Conservation (phyloP, 2,797 vertebrate genomes). For the Dendrocincla fuliginosa region DNA sequence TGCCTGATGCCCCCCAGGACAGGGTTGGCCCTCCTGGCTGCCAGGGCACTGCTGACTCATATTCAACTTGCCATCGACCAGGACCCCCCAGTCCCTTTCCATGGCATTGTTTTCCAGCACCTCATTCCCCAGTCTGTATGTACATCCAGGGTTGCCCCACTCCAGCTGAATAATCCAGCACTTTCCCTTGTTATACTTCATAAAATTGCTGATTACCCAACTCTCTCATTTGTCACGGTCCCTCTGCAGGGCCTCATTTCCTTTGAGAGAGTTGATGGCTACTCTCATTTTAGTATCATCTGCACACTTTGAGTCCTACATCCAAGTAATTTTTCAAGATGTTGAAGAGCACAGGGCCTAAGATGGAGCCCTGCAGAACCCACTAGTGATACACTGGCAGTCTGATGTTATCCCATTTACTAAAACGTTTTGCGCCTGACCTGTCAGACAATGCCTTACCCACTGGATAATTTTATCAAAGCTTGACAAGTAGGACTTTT, state of each 20-base stretch:
- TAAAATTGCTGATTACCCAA: neutral
- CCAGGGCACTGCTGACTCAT: neutral
- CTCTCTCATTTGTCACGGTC: neutral
- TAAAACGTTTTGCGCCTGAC: neutral
- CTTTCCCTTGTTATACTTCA: neutral
- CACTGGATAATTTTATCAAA: neutral
- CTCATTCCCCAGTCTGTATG: neutral
- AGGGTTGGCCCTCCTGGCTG: accelerated
- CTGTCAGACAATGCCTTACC: accelerated
- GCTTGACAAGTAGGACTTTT: neutral
- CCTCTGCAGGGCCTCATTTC: neutral
- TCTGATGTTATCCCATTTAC: neutral
- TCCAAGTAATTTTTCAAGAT: too few relatives aligned
- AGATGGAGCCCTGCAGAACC: neutral
- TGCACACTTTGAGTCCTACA: neutral
- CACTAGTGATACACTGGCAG: too few relatives aligned
- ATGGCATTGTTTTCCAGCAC: neutral
- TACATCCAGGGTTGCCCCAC: neutral
- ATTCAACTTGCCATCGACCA: neutral
- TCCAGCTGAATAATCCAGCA: too few relatives aligned
- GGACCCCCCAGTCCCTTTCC: neutral
- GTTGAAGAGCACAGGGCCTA: neutral
- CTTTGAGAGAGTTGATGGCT: neutral
- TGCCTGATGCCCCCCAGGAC: neutral
- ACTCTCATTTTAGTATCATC: neutral